Evolutionary conservation across 2,888 invertebrate genomes (phyloP).

Genomic region (Ecdyonurus torrentis): DNA sequence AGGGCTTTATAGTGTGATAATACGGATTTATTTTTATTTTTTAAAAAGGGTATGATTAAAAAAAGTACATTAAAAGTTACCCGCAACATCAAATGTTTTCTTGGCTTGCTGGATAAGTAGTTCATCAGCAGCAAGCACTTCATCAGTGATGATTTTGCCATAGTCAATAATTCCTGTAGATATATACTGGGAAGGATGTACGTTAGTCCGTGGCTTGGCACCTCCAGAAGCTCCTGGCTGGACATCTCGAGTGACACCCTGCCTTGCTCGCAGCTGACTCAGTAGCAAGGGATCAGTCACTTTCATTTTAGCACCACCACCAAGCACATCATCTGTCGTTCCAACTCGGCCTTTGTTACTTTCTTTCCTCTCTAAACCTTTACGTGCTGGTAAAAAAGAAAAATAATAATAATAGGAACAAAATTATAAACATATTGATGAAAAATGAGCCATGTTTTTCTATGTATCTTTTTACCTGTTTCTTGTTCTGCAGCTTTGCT

Average conservation of each 20-base stretch:
- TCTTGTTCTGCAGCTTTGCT: conserved; percentile 25
- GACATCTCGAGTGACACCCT: background rate
- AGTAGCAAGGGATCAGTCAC: background rate
- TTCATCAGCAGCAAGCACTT: conserved; percentile 70
- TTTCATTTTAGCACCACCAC: background rate
- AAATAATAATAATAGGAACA: background rate
- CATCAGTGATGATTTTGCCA: conserved; percentile 67
- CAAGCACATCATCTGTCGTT: background rate
- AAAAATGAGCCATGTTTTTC: no score
- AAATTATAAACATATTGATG: no score
- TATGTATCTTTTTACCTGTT: no score
- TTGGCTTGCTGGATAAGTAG: conserved; percentile 69
- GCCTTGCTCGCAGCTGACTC: background rate
- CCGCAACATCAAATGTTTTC: conserved; percentile 44
- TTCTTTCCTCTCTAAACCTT: conserved; percentile 22
- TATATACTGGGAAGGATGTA: conserved; percentile 37
- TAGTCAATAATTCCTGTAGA: conserved; percentile 59
- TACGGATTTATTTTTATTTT: no score
- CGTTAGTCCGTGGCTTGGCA: conserved; percentile 16
- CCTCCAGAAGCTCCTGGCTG: background rate
- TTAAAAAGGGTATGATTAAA: no score
- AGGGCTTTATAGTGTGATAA: no score
- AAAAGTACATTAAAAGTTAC: no score
- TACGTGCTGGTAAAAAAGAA: conserved; percentile 36
- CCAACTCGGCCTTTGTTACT: background rate